phyloP scores from a whole-genome alignment of 2,888 invertebrate genomes.

The Polydrusus pterygomalis region DNA sequence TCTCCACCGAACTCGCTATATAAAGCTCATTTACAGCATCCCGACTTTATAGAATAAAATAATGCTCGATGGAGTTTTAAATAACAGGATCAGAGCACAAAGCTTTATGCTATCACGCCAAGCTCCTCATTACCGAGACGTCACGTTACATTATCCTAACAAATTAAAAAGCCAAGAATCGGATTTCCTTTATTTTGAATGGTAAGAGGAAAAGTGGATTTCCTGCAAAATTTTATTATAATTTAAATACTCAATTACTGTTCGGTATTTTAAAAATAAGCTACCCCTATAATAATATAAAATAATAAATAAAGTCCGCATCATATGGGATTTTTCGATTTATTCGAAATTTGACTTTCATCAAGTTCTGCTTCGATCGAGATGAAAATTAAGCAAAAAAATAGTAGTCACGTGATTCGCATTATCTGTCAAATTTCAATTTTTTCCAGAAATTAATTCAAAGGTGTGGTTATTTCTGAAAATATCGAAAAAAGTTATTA shows the following conservation, averaged over 20 bases:
- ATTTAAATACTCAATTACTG: background rate
- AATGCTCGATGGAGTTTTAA: conserved; percentile 43
- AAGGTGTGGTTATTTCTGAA: too few relatives aligned
- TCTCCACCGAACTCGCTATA: conserved; percentile 12
- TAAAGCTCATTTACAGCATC: conserved; percentile 37
- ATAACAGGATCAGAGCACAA: conserved; percentile 49
- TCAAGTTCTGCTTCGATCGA: too few relatives aligned
- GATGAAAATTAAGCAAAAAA: too few relatives aligned
- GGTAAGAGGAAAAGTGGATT: conserved; percentile 14
- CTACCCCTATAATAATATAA: too few relatives aligned
- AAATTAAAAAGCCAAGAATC: conserved; percentile 48
- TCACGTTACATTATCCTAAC: conserved; percentile 44
- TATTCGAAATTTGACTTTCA: too few relatives aligned
- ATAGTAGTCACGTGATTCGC: too few relatives aligned
- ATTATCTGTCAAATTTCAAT: too few relatives aligned
- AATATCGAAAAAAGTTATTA: too few relatives aligned
- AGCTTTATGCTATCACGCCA: conserved; percentile 33
- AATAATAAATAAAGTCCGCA: too few relatives aligned
- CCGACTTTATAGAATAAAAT: conserved; percentile 39
- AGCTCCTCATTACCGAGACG: conserved; percentile 48
- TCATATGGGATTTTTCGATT: too few relatives aligned
- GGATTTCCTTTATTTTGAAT: conserved; percentile 31
- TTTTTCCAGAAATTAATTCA: too few relatives aligned
- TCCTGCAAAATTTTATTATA: background rate
- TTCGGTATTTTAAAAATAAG: background rate